Evolutionary conservation across 2,888 invertebrate genomes (phyloP).

Genomic region (Lottia scabra): DNA sequence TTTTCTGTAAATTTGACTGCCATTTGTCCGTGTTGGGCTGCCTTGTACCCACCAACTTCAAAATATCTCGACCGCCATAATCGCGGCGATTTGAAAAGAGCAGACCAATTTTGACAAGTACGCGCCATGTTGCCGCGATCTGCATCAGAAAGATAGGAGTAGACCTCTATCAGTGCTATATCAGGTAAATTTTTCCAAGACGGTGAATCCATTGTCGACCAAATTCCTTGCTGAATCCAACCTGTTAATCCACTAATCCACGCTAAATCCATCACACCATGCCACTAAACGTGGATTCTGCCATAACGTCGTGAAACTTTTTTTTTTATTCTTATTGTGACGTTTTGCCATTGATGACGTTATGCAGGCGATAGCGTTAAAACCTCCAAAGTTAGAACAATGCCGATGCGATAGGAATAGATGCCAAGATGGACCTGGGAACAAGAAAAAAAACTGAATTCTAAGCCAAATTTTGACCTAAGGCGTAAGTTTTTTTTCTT

Average conservation of each 20-base stretch:
- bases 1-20: constrained; percentile 45
- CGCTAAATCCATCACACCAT: constrained; percentile 5
- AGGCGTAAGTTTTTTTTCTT: too few species aligned
- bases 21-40: constrained; percentile 31
- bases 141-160: constrained; percentile 22
- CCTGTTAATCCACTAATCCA: constrained; percentile 6
- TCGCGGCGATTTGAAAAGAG: constrained; percentile 22
- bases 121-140: constrained; percentile 29
- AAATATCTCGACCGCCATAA: constrained; percentile 36
- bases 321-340: too few species aligned
- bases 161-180: constrained; percentile 26
- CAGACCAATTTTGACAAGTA: constrained; percentile 31
- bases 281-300: too few species aligned
- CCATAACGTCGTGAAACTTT: too few species aligned
- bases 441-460: too few species aligned
- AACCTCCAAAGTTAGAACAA: too few species aligned
- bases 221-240: constrained; percentile 4
- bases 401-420: too few species aligned
- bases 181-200: constrained; percentile 27
- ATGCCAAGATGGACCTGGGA: too few species aligned
- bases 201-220: constrained; percentile 17
- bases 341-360: too few species aligned
- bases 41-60: constrained; percentile 47
- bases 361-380: too few species aligned
- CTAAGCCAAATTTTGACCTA: too few species aligned